phyloP scores from a whole-genome alignment of 2,113 vertebrate genomes.

The Australoheros scitulus region DNA sequence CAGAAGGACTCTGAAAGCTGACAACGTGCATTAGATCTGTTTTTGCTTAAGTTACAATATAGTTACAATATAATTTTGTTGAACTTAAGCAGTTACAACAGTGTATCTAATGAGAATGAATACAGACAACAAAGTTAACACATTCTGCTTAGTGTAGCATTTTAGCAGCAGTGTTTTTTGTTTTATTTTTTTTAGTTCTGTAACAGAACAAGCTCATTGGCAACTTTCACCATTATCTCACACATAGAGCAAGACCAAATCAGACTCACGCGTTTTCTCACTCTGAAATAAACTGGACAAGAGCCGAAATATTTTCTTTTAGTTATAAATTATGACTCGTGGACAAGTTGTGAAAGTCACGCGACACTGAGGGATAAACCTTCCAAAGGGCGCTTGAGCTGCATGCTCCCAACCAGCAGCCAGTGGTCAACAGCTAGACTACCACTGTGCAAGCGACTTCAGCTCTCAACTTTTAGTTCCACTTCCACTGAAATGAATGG shows the following conservation, averaged over 20 bases:
- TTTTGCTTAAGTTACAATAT: background rate
- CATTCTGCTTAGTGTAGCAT: background rate
- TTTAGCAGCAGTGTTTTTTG: background rate
- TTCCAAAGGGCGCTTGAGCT: background rate
- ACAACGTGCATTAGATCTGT: background rate
- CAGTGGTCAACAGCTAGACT: background rate
- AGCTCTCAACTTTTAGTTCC: slow-evolving; percentile 24
- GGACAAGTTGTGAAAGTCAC: background rate
- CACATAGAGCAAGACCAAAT: rapidly evolving
- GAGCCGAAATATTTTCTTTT: background rate
- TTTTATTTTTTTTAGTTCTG: no score
- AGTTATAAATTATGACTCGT: background rate
- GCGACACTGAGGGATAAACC: background rate
- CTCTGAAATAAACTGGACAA: background rate
- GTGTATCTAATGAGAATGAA: background rate
- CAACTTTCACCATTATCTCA: background rate
- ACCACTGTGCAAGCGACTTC: background rate
- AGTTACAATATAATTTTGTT: background rate
- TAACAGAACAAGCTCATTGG: no score
- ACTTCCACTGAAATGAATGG: background rate
- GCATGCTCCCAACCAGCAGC: background rate
- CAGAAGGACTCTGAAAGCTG: background rate
- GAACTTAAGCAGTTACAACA: background rate
- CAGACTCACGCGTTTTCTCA: background rate
- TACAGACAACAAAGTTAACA: background rate